Percentiles rank a stretch among this genome's conserved stretches.
phyloP scores from a whole-genome alignment of 2,888 invertebrate species.

The Plemyria rubiginata region DNA sequence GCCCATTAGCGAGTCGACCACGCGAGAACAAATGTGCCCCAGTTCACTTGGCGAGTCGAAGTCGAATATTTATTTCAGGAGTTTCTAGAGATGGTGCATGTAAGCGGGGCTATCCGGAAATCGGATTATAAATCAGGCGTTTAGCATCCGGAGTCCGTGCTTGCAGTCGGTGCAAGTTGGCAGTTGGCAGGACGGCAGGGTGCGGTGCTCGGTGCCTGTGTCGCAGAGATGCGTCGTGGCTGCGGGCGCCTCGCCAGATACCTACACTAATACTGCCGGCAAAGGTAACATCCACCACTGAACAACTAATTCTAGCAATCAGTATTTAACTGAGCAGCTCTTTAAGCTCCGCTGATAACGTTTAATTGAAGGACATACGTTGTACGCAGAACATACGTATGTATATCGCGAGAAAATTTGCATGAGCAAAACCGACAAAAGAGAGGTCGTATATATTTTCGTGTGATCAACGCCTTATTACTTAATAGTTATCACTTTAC shows the following conservation, averaged over 20 bases:
- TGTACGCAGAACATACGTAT: background rate
- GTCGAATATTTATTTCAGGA: constrained; percentile 45
- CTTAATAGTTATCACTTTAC: no score
- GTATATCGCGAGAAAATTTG: background rate
- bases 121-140: constrained; percentile 68
- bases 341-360: background rate
- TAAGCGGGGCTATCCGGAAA: constrained; percentile 54
- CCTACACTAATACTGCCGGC: constrained; percentile 38
- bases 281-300: constrained; percentile 25
- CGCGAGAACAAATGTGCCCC: constrained; percentile 46
- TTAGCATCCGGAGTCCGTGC: constrained; percentile 59
- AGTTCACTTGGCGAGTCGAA: constrained; percentile 41
- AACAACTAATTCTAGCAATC: constrained; percentile 6
- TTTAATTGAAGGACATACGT: background rate
- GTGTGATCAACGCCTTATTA: no score
- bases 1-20: constrained; percentile 44
- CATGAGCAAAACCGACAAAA: no score
- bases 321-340: constrained; percentile 5
- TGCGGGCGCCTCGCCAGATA: constrained; percentile 49
- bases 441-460: no score
- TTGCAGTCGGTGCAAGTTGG: constrained; percentile 49
- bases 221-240: constrained; percentile 40
- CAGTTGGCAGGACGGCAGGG: constrained; percentile 48
- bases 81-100: constrained; percentile 46
- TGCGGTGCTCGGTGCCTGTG: constrained; percentile 33